Evolutionary conservation across 2,113 vertebrate species (phyloP).

Genomic region (Eudyptes chrysolophus): DNA sequence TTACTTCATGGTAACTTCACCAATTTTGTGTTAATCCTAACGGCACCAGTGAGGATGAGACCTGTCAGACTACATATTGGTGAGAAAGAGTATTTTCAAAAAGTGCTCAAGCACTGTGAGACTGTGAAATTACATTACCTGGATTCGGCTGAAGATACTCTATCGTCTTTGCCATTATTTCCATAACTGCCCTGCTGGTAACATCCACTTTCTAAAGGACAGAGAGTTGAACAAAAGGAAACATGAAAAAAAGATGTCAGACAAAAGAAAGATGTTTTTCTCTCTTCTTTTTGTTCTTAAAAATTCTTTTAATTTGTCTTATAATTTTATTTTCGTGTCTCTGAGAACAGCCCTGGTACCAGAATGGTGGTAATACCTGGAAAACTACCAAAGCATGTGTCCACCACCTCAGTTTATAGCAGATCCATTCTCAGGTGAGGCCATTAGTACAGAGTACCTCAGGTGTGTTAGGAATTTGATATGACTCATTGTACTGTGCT

Average conservation of each 20-base stretch:
- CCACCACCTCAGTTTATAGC: not conserved
- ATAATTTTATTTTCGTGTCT: not conserved
- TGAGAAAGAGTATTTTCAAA: not conserved
- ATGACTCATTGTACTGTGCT: fast-evolving
- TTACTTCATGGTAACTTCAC: fast-evolving
- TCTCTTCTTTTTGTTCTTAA: not conserved
- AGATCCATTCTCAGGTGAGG: not conserved
- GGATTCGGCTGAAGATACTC: slow-evolving; percentile 99
- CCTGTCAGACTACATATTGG: not conserved
- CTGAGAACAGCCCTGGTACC: not conserved
- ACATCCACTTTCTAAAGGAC: slow-evolving; percentile 87
- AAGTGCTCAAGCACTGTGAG: not conserved
- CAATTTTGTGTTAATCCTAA: not conserved
- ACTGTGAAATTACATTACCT: slow-evolving; percentile 75
- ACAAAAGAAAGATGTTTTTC: not conserved
- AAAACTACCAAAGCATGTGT: not conserved
- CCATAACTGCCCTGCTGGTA: slow-evolving; percentile 92
- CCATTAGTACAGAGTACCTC: not conserved
- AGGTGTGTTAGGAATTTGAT: not conserved
- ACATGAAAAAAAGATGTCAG: not conserved
- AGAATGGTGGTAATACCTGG: not conserved
- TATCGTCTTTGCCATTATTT: slow-evolving; percentile 97
- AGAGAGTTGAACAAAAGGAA: slow-evolving; percentile 16
- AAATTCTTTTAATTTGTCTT: not conserved
- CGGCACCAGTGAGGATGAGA: not conserved